phyloP scores from a whole-genome alignment of 1,140 invertebrate species.

The Helicoverpa armigera region DNA sequence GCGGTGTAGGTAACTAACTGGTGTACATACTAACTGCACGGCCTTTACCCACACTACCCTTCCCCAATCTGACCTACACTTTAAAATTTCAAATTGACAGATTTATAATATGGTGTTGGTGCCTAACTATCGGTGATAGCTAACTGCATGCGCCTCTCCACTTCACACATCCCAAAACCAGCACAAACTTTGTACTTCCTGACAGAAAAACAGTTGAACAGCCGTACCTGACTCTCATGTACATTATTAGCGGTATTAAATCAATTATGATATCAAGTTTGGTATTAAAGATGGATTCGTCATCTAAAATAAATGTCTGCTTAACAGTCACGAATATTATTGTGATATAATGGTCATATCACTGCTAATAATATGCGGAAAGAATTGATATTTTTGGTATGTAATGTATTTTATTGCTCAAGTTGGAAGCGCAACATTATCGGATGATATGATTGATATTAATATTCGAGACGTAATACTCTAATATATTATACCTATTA shows the following conservation, averaged over 20 bases:
- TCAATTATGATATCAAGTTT: conserved; percentile 40
- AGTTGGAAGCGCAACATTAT: conserved; percentile 66
- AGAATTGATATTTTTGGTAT: conserved; percentile 84
- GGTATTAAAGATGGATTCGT: conserved; percentile 28
- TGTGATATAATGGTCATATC: conserved; percentile 80
- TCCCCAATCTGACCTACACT: conserved; percentile 62
- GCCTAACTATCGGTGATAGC: conserved; percentile 62
- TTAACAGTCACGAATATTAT: conserved; percentile 57
- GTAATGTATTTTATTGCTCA: conserved; percentile 79
- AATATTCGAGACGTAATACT: conserved; percentile 68
- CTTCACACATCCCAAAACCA: conserved; percentile 63
- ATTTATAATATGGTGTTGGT: conserved; percentile 61
- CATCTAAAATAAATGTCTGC: conserved; percentile 35
- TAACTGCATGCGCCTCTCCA: conserved; percentile 78
- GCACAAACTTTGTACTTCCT: conserved; percentile 52
- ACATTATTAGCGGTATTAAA: conserved; percentile 44
- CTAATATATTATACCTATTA: conserved; percentile 65
- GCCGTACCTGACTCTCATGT: conserved; percentile 37
- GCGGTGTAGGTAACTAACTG: conserved; percentile 70
- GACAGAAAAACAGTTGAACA: neutral
- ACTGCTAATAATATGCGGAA: conserved; percentile 71
- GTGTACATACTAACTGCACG: conserved; percentile 72
- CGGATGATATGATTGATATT: conserved; percentile 66
- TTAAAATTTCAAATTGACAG: conserved; percentile 20
- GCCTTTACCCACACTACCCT: conserved; percentile 63